phyloP scores from a whole-genome alignment of 2,888 invertebrate genomes.

The Caenorhabditis sp. region DNA sequence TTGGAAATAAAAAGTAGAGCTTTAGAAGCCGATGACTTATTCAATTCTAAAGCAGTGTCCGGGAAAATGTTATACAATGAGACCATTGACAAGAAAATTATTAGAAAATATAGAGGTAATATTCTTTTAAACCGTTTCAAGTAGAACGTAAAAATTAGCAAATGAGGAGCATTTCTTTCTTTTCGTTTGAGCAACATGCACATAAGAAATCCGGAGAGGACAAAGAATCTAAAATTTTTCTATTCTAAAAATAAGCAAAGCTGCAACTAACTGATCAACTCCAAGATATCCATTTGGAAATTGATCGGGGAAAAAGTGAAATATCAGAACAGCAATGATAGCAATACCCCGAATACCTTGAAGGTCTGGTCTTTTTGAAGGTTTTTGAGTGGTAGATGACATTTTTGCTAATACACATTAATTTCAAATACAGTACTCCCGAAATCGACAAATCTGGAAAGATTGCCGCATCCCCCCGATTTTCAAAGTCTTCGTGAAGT shows the following conservation, averaged over 20 bases:
- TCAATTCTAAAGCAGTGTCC: constrained; percentile 8
- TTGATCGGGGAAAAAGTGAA: constrained; percentile 51
- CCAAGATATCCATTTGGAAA: constrained; percentile 59
- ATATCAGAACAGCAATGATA: constrained; percentile 41
- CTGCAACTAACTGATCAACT: constrained; percentile 38
- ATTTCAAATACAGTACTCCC: too few relatives aligned
- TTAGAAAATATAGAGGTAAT: constrained; percentile 43
- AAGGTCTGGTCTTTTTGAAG: constrained; percentile 4
- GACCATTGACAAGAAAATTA: constrained; percentile 6
- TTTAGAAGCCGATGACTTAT: constrained; percentile 19
- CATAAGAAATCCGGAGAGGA: constrained; percentile 45
- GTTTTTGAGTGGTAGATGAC: too few relatives aligned
- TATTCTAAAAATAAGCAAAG: not conserved
- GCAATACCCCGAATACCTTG: constrained; percentile 56
- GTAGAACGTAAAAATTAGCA: constrained; percentile 7
- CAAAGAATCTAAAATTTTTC: constrained; percentile 37
- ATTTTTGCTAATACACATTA: too few relatives aligned
- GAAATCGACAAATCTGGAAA: too few relatives aligned
- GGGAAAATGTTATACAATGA: constrained; percentile 24
- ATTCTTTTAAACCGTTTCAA: constrained; percentile 48
- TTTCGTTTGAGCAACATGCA: constrained; percentile 27
- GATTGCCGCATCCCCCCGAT: too few relatives aligned
- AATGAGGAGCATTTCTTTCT: constrained; percentile 6
- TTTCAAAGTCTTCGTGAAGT: too few relatives aligned
- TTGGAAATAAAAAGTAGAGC: constrained; percentile 46